Evolutionary conservation across 1,140 invertebrate genomes (phyloP).

Genomic region (Marisa cornuarietis): DNA sequence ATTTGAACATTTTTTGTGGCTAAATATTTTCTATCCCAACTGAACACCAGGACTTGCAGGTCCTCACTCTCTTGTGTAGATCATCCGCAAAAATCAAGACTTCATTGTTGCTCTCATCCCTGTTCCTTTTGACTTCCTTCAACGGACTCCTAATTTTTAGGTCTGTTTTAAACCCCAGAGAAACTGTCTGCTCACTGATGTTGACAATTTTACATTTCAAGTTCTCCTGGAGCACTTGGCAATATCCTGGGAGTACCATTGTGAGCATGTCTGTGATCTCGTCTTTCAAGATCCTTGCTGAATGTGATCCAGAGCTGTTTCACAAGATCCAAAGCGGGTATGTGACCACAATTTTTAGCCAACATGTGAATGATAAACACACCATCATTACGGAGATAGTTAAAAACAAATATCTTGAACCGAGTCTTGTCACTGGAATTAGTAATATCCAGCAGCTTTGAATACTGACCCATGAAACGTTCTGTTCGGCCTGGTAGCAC

Average conservation of each 20-base stretch:
- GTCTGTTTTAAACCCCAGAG: too few species aligned
- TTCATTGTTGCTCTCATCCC: too few species aligned
- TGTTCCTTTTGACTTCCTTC: too few species aligned
- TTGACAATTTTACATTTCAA: too few species aligned
- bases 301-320: constrained; percentile 51
- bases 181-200: too few species aligned
- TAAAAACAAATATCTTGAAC: constrained; percentile 48
- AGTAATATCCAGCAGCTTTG: constrained; percentile 38
- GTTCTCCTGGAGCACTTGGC: not conserved
- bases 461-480: constrained; percentile 50
- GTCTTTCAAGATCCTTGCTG: constrained; percentile 14
- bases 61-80: too few species aligned
- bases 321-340: constrained; percentile 56
- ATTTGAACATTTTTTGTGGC: too few species aligned
- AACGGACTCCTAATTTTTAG: too few species aligned
- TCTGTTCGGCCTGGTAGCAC: constrained; percentile 47
- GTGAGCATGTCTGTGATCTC: not conserved
- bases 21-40: too few species aligned
- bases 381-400: constrained; percentile 60
- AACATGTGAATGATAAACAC: constrained; percentile 59
- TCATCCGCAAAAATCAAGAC: too few species aligned
- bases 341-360: constrained; percentile 56
- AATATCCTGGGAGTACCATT: constrained; percentile 4
- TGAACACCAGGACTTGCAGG: too few species aligned
- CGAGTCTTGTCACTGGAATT: constrained; percentile 40